phyloP scores from a whole-genome alignment of 2,888 invertebrate species.

The Dorcus parallelipipedus region DNA sequence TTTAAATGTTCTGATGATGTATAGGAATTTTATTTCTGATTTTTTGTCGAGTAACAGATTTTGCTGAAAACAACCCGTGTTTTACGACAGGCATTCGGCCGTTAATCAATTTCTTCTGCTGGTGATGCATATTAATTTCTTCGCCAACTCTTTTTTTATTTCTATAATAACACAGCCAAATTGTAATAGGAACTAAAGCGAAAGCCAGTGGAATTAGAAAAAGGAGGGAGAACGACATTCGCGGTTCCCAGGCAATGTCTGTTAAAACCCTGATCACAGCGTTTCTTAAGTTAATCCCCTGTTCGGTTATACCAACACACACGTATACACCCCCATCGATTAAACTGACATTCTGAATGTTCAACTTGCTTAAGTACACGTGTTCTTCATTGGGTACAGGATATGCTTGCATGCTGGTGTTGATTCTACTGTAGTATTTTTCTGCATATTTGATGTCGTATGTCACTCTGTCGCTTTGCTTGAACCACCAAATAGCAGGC shows the following conservation, averaged over 20 bases:
- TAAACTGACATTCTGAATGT: conserved; percentile 38
- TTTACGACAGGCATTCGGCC: too few species aligned
- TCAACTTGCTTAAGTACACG: conserved; percentile 41
- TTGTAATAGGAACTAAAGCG: conserved; percentile 36
- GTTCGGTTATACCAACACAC: conserved; percentile 40
- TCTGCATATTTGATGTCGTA: conserved; percentile 37
- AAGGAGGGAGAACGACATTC: conserved; percentile 34
- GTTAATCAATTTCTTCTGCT: too few species aligned
- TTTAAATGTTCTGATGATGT: too few species aligned
- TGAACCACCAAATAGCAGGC: conserved; percentile 43
- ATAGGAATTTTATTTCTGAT: too few species aligned
- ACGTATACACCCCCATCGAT: conserved; percentile 42
- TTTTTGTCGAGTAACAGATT: too few species aligned
- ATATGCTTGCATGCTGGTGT: conserved; percentile 27
- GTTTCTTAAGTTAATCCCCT: conserved; percentile 38
- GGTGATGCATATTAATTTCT: too few species aligned
- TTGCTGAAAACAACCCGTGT: too few species aligned
- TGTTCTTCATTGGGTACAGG: conserved; percentile 31
- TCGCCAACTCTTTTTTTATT: conserved; percentile 30
- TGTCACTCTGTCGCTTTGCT: conserved; percentile 36
- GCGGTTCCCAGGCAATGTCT: conserved; percentile 23
- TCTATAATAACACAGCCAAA: conserved; percentile 42
- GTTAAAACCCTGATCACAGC: conserved; percentile 32
- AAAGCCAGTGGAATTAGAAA: conserved; percentile 42
- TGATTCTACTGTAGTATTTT: conserved; percentile 37